A percentile compares a stretch with the other conserved stretches of the same genome.
Conservation (phyloP, 2,888 invertebrate genomes). For the Rambutsinella grinnellia region DNA sequence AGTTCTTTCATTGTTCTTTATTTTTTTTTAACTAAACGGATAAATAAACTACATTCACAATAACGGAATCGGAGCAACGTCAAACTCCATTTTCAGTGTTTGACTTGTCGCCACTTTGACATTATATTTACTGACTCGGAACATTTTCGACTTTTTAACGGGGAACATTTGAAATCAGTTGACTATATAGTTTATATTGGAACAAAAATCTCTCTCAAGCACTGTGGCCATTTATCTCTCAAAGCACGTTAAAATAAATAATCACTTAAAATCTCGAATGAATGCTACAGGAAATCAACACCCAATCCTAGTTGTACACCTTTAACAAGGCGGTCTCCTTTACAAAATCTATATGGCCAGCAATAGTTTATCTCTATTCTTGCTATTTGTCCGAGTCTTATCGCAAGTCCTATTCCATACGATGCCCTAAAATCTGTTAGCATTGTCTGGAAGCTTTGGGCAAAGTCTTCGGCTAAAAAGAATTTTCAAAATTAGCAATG, state of each 20-base stretch:
- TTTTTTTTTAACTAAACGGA: slow-evolving; percentile 39
- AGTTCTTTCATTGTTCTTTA: too few relatives aligned
- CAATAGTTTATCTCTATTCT: slow-evolving; percentile 96
- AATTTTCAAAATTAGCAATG: too few relatives aligned
- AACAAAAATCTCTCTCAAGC: slow-evolving; percentile 29
- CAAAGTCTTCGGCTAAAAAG: slow-evolving; percentile 66
- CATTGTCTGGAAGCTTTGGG: slow-evolving; percentile 68
- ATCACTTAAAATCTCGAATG: slow-evolving; percentile 1
- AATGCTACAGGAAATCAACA: slow-evolving; percentile 79
- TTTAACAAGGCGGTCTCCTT: slow-evolving; percentile 76
- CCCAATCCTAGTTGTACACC: slow-evolving; percentile 90
- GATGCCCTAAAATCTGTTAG: slow-evolving; percentile 74
- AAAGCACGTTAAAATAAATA: slow-evolving; percentile 34
- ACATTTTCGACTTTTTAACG: background rate
- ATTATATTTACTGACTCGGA: slow-evolving; percentile 9
- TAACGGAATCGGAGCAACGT: slow-evolving; percentile 40
- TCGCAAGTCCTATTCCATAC: slow-evolving; percentile 85
- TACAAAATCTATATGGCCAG: slow-evolving; percentile 78
- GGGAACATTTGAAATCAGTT: slow-evolving; percentile 15
- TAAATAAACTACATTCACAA: slow-evolving; percentile 49
- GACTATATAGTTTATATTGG: slow-evolving; percentile 37
- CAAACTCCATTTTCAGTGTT: slow-evolving; percentile 7
- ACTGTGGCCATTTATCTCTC: slow-evolving; percentile 10
- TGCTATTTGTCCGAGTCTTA: slow-evolving; percentile 87
- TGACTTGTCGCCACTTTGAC: background rate